Conservation (phyloP, 1,140 invertebrate species). For the Drosophila quadrilineata region DNA sequence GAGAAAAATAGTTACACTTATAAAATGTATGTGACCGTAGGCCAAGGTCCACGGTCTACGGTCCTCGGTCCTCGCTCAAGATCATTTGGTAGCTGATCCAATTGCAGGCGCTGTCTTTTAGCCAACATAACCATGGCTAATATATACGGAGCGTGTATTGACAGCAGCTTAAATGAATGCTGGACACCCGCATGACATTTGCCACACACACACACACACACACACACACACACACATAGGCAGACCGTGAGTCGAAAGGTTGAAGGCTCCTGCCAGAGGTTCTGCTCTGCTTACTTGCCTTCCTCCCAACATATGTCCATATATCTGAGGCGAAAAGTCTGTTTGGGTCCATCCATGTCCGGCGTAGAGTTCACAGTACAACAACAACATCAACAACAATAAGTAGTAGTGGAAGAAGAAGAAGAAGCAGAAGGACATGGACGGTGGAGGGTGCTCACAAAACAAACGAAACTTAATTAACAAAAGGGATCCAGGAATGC, state of each 20-base stretch:
- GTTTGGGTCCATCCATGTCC: slow-evolving; percentile 21
- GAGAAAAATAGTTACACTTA: too few relatives aligned
- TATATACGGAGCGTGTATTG: neutral
- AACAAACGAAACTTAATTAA: slow-evolving; percentile 58
- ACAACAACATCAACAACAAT: neutral
- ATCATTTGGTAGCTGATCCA: slow-evolving; percentile 15
- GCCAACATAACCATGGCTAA: too few relatives aligned
- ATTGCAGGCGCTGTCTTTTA: too few relatives aligned
- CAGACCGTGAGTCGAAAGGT: too few relatives aligned
- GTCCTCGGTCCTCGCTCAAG: too few relatives aligned
- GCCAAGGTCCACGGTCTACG: too few relatives aligned
- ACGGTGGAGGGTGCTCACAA: slow-evolving; percentile 11
- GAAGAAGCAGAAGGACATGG: neutral
- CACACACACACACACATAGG: too few relatives aligned
- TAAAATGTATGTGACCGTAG: too few relatives aligned
- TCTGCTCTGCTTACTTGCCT: too few relatives aligned
- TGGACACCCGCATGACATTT: slow-evolving; percentile 20
- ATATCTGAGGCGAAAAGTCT: slow-evolving; percentile 10
- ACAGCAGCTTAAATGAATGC: slow-evolving; percentile 9
- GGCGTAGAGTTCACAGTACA: slow-evolving; percentile 28
- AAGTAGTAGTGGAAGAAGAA: neutral
- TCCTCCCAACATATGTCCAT: neutral
- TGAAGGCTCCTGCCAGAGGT: too few relatives aligned
- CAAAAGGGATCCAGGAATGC: slow-evolving; percentile 32
- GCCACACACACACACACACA: too few relatives aligned